Base-by-base conservation (phyloP, 2,797 vertebrate genomes). In the Chaetophractus vellerosus region DNA sequence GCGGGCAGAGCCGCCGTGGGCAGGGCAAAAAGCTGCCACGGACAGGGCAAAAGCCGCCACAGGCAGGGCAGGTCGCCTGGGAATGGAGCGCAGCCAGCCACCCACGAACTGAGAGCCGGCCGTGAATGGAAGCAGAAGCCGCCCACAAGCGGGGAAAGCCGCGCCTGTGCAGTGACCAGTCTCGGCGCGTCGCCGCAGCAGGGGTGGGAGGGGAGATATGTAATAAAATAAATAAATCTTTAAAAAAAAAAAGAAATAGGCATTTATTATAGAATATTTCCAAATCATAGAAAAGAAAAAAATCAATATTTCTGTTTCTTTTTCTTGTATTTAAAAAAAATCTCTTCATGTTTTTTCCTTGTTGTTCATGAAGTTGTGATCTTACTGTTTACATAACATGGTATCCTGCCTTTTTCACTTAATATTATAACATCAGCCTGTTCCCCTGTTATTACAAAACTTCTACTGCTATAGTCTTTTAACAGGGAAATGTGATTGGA, bases 201-300 rank as follows among this genome's bases (percentile, higher is more conserved):
- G n/a, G n/a, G n/a, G n/a, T n/a, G n/a, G n/a, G n/a, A n/a, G n/a
- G n/a, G n/a, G n/a, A n/a, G n/a, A n/a, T n/a, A n/a, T n/a, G n/a
- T n/a, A n/a, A n/a, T n/a, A n/a, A n/a, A n/a, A n/a, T n/a, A n/a
- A n/a, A n/a, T n/a, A n/a, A n/a, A n/a, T n/a, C n/a, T n/a, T n/a
- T n/a, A n/a, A n/a, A n/a, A n/a, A n/a, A n/a, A n/a, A 93, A 90
- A 74, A 74, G 41, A 74, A 79, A 78, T 72, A 33, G 14, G 9
- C 26, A 1, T 87, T 88, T 48, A 24, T 94, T 66, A 80, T 31
- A 90, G 48, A 96, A 95, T 41, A 90, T n/a, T 63, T 86, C 81
- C 69, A 92, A 90, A 68, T 88, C 78, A 66, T 1, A 69, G 72
- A 38, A 87, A 78, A 78, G 41, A 18, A 50, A 52, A 69, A 86